These are phyloP conservation scores for Xanthostigma xanthostigma DNA, from an alignment of 2,888 invertebrate species.

Conservation along the genomic window DNA sequence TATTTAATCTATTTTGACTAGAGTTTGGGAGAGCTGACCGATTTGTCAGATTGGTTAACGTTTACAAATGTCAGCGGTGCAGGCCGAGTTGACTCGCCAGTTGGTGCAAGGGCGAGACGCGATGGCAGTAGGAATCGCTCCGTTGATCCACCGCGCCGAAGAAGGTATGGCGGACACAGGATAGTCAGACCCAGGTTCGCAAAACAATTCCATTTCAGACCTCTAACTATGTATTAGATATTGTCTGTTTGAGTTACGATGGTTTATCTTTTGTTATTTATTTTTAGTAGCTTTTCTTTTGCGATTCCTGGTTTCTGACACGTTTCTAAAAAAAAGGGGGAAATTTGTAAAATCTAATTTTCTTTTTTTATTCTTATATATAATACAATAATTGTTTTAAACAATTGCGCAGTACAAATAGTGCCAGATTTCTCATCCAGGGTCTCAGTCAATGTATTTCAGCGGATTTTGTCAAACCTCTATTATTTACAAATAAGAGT, in stretches of 20 bases:
- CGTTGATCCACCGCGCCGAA: constrained; percentile 20
- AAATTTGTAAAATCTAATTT: constrained; percentile 1
- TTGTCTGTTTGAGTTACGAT: too few relatives aligned
- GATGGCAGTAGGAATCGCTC: constrained; percentile 20
- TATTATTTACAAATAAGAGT: too few relatives aligned
- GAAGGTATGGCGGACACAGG: constrained; percentile 26
- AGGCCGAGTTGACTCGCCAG: constrained; percentile 4
- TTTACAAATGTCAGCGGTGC: constrained; percentile 3
- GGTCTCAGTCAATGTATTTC: too few relatives aligned
- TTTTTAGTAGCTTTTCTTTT: constrained; percentile 1
- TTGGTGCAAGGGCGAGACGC: constrained; percentile 21
- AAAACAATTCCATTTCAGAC: constrained; percentile 1
- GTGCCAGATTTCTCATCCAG: too few relatives aligned
- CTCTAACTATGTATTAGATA: too few relatives aligned
- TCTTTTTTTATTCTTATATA: too few relatives aligned
- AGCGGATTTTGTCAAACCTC: too few relatives aligned
- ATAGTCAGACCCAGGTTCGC: constrained; percentile 26
- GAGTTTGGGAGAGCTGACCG: constrained; percentile 4
- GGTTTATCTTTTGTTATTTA: background rate
- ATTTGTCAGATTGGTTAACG: background rate
- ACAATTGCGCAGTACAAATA: too few relatives aligned
- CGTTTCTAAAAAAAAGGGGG: background rate
- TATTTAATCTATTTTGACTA: constrained; percentile 7
- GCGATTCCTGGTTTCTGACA: constrained; percentile 5
- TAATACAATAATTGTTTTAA: too few relatives aligned